Percentiles rank a stretch among this genome's conserved stretches.
Conservation (phyloP, 92 coral and sea anemone genomes). For the Zoanthus sansibaricus region DNA sequence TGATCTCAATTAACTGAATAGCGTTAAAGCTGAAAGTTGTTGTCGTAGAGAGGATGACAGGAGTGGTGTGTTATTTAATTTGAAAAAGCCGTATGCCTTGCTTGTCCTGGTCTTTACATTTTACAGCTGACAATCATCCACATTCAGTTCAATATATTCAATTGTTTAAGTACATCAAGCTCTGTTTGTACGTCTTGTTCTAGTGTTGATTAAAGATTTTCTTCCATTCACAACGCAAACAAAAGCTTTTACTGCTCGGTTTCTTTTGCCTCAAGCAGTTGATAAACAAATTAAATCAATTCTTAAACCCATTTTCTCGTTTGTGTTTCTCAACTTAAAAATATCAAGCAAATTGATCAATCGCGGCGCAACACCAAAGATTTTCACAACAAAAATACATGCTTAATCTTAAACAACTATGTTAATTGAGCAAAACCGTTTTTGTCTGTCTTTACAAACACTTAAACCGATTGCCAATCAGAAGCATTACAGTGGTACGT, state of each 20-base stretch:
- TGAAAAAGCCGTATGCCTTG: not conserved
- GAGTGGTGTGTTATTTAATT: not conserved
- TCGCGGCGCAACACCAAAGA: not conserved
- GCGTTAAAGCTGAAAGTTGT: not conserved
- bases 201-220: conserved; percentile 27
- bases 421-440: not conserved
- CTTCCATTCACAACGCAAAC: conserved; percentile 23
- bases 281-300: conserved; percentile 23
- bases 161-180: conserved; percentile 32
- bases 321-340: not conserved
- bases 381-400: not conserved
- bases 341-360: not conserved
- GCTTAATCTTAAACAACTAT: too few relatives aligned
- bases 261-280: not conserved
- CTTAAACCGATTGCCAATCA: not conserved
- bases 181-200: conserved; percentile 33
- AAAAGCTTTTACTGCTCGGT: conserved; percentile 1
- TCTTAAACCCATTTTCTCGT: not conserved
- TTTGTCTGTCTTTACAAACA: not conserved
- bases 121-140: not conserved
- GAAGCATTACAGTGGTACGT: not conserved
- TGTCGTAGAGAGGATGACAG: not conserved
- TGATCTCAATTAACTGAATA: not conserved
- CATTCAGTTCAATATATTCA: not conserved
- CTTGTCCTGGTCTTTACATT: not conserved